These are phyloP conservation scores for Acrobasis consociella DNA, from an alignment of 2,888 invertebrate species.

Conservation along the genomic window DNA sequence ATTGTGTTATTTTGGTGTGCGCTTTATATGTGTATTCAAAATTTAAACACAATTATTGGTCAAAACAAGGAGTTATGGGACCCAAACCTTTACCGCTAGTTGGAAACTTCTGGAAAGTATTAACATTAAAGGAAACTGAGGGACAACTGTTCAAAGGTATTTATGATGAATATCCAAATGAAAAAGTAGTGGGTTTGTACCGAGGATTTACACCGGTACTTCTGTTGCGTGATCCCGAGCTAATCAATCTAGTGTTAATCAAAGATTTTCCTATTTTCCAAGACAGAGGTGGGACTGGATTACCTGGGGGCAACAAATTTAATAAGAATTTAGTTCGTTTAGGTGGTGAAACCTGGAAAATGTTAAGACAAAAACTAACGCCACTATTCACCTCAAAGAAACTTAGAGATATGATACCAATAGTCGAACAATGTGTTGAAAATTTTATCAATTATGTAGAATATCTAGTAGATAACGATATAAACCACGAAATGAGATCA, in stretches of 20 bases:
- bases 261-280: conserved; percentile 45
- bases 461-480: conserved; percentile 30
- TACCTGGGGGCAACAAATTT: conserved; percentile 32
- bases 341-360: conserved; percentile 50
- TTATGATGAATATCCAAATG: no score
- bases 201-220: no score
- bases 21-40: no score
- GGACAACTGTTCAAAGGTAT: no score
- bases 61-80: no score
- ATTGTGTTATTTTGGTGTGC: no score
- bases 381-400: conserved; percentile 46
- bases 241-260: conserved; percentile 42
- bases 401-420: conserved; percentile 49
- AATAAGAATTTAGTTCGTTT: conserved; percentile 43
- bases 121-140: neutral
- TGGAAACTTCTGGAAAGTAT: neutral
- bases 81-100: neutral
- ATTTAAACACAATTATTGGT: no score
- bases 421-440: conserved; percentile 42
- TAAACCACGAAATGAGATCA: conserved; percentile 42
- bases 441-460: conserved; percentile 39
- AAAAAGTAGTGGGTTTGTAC: no score
- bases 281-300: conserved; percentile 39
- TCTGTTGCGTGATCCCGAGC: neutral
- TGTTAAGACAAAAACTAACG: conserved; percentile 47